Evolutionary conservation across 2,113 vertebrate genomes (phyloP).

Genomic region (Paratilapia polleni): DNA sequence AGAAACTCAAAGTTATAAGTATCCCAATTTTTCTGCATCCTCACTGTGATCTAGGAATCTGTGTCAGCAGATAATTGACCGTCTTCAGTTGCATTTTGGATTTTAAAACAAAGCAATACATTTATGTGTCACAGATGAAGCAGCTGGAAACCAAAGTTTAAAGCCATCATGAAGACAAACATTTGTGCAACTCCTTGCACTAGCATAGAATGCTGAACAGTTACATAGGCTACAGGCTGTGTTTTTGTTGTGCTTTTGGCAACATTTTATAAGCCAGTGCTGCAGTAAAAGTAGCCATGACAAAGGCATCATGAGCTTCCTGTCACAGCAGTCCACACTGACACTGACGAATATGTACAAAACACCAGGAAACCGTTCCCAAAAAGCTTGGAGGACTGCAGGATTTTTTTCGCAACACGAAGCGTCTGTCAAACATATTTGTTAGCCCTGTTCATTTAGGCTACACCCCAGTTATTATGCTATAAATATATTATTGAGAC

Average conservation of each 20-base stretch:
- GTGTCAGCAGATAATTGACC: neutral
- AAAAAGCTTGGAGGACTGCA: neutral
- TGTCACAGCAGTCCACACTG: neutral
- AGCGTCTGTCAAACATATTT: fast-evolving
- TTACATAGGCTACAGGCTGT: neutral
- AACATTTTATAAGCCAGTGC: no score
- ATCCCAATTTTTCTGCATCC: neutral
- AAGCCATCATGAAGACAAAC: neutral
- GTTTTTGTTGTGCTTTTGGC: neutral
- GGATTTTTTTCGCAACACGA: neutral
- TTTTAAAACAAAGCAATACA: neutral
- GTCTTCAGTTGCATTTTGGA: neutral
- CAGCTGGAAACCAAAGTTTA: neutral
- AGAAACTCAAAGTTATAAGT: neutral
- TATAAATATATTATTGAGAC: neutral
- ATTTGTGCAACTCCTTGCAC: neutral
- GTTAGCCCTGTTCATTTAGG: neutral
- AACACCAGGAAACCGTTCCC: neutral
- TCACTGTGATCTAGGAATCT: no score
- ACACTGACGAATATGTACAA: neutral
- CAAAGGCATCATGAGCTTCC: no score
- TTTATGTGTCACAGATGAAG: neutral
- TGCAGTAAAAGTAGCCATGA: no score
- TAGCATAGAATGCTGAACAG: neutral
- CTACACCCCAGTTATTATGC: neutral